A percentile compares a stretch with the other conserved stretches of the same genome.
These are phyloP conservation scores for Puffinus mauretanicus DNA, from an alignment of 2,113 vertebrate genomes.

Conservation along the genomic window DNA sequence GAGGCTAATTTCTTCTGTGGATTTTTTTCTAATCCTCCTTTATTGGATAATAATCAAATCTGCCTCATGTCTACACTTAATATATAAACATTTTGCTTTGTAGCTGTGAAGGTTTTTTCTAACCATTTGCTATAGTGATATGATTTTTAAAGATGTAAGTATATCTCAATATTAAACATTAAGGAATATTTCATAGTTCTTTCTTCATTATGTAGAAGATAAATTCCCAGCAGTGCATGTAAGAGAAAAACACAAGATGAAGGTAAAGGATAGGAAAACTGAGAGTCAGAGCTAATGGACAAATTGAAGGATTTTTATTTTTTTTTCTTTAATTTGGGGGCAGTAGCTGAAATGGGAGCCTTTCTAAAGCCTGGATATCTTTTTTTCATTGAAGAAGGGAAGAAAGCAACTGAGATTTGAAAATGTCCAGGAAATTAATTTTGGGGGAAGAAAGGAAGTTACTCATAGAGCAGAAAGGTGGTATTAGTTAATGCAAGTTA, in stretches of 20 bases:
- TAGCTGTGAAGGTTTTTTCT: not conserved
- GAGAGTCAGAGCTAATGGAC: not conserved
- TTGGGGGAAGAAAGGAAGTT: not conserved
- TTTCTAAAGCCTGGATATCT: not conserved
- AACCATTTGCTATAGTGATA: not conserved
- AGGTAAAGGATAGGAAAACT: not conserved
- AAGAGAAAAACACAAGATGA: not conserved
- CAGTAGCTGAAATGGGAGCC: not conserved
- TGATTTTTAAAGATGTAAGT: not conserved
- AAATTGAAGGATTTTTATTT: not conserved
- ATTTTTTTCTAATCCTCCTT: not conserved
- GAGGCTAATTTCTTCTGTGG: not conserved
- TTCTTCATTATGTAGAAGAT: not conserved
- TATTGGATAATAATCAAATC: not conserved
- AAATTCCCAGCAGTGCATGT: not conserved
- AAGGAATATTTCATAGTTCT: not conserved
- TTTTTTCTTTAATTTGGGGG: not conserved
- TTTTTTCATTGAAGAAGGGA: not conserved
- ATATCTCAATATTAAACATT: not conserved
- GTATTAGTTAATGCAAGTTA: not conserved
- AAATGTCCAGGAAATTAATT: not conserved
- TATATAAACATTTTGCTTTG: not conserved
- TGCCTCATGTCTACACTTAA: not conserved
- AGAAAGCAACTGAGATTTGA: not conserved
- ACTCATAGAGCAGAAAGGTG: not conserved